Conservation (phyloP, 1,140 invertebrate genomes). For the Archivesica marissinica region DNA sequence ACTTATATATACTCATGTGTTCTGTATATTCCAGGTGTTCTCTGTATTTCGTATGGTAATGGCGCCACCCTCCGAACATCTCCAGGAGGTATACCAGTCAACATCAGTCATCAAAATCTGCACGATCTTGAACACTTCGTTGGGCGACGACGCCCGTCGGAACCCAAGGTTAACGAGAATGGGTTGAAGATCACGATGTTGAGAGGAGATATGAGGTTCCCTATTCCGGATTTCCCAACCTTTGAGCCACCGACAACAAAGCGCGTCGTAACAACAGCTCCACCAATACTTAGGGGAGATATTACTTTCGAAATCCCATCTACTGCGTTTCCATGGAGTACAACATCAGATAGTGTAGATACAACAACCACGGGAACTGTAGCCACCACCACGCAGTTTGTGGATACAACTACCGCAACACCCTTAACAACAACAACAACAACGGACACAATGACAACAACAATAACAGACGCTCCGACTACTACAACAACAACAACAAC, state of each 20-base stretch:
- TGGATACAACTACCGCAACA: not conserved
- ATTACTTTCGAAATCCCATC: conserved; percentile 26
- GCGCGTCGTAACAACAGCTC: not conserved
- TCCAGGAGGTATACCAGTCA: conserved; percentile 6
- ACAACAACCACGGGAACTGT: not conserved
- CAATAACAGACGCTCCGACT: not conserved
- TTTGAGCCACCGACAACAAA: not conserved
- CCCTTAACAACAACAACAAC: not conserved
- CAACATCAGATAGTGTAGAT: not conserved
- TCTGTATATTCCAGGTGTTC: not conserved
- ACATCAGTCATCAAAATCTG: not conserved
- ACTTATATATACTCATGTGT: not conserved
- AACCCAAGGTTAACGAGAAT: too few relatives aligned
- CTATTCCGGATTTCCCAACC: not conserved
- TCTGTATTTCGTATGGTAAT: not conserved
- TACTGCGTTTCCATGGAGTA: conserved; percentile 14
- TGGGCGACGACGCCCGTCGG: not conserved
- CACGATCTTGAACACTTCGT: conserved; percentile 4
- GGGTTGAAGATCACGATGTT: too few relatives aligned
- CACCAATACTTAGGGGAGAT: not conserved
- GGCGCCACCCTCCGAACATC: not conserved
- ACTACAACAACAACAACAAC: not conserved
- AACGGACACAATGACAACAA: not conserved
- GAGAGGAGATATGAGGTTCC: conserved; percentile 17
- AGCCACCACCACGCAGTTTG: not conserved